Conservation (phyloP, 2,113 vertebrate species). For the Choloepus hoffmanni region DNA sequence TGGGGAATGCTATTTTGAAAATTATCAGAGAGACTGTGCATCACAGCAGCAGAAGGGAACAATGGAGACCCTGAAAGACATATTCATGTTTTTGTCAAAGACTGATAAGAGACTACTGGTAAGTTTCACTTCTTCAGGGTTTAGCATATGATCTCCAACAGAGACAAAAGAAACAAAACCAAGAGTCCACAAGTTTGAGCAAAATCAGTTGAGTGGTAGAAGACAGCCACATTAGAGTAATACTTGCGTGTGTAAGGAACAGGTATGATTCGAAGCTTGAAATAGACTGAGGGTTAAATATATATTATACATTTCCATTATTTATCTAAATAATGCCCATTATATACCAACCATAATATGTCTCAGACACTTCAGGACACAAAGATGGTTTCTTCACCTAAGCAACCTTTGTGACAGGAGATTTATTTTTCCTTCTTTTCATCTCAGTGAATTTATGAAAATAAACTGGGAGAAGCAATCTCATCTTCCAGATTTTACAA, state of each 20-base stretch:
- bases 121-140: slow-evolving; percentile 72
- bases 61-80: slow-evolving; percentile 84
- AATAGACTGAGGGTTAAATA: not conserved
- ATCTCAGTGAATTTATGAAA: not conserved
- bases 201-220: not conserved
- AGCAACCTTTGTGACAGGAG: not conserved
- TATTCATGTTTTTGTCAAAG: slow-evolving; percentile 91
- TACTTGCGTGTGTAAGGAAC: not conserved
- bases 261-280: not conserved
- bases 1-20: slow-evolving; percentile 90
- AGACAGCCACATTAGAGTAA: not conserved
- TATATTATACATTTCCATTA: not conserved
- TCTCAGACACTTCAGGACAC: not conserved
- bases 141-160: not conserved
- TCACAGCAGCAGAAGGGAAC: slow-evolving; percentile 74
- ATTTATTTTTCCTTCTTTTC: not conserved
- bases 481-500: slow-evolving; percentile 2
- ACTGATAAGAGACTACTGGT: slow-evolving; percentile 91
- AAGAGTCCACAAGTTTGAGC: not conserved
- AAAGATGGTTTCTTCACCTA: not conserved
- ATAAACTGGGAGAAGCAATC: not conserved
- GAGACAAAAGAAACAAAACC: not conserved
- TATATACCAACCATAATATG: not conserved
- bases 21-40: slow-evolving; percentile 85
- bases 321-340: not conserved